phyloP scores from a whole-genome alignment of 2,113 vertebrate species.

The Megaleporinus macrocephalus region DNA sequence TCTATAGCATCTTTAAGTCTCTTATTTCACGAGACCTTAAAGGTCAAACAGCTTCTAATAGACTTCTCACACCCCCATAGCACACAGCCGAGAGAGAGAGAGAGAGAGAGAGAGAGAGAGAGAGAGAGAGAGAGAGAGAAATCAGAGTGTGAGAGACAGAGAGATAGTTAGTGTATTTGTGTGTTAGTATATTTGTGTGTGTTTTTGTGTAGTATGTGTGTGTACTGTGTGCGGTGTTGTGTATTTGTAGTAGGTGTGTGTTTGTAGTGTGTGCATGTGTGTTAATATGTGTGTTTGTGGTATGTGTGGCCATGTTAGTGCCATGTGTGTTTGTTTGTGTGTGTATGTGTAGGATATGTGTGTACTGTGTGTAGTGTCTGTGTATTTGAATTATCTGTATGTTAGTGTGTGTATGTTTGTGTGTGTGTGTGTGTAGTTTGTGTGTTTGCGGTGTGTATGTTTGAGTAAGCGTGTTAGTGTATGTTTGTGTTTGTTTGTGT shows the following conservation, averaged over 20 bases:
- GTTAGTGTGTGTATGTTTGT: too few species aligned
- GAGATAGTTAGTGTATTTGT: background rate
- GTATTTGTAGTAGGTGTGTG: background rate
- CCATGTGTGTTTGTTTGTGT: background rate
- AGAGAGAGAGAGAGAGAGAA: background rate
- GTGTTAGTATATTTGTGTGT: background rate
- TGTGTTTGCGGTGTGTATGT: slow-evolving; percentile 22
- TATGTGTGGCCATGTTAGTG: background rate
- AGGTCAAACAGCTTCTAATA: background rate
- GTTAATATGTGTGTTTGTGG: too few species aligned
- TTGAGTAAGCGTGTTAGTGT: slow-evolving; percentile 3
- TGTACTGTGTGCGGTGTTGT: background rate
- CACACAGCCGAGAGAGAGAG: background rate
- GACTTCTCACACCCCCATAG: background rate
- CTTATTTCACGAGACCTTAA: too few species aligned
- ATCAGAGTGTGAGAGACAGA: background rate
- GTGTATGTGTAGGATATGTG: background rate
- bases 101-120: background rate
- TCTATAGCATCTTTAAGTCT: too few species aligned
- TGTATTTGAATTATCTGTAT: slow-evolving; percentile 10
- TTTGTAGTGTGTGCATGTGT: too few species aligned
- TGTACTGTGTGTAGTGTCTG: background rate
- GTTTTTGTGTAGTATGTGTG: background rate
- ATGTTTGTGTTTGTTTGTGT: slow-evolving; percentile 17
- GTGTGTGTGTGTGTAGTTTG: background rate